phyloP scores from a whole-genome alignment of 2,888 invertebrate species.

The Rapana venosa region DNA sequence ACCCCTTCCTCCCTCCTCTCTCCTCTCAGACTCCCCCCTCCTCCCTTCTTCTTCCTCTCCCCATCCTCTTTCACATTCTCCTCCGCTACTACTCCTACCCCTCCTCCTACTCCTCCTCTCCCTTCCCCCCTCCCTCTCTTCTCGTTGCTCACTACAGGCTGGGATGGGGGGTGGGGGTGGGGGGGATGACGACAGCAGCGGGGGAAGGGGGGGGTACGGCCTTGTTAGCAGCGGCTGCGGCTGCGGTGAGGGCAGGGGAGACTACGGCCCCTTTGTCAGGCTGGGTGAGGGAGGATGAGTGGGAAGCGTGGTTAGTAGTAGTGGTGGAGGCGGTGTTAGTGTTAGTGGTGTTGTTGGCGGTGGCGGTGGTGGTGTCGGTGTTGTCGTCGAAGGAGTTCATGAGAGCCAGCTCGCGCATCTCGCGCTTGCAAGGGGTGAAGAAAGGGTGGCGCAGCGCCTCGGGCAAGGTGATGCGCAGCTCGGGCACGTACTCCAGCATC shows the following conservation, averaged over 20 bases:
- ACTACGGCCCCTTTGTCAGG: not conserved
- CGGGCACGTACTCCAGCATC: constrained; percentile 98
- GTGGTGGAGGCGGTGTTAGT: not conserved
- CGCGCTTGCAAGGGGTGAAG: constrained; percentile 80
- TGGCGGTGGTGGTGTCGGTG: not conserved
- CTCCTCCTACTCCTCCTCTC: not conserved
- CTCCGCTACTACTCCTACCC: not conserved
- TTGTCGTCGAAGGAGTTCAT: constrained; percentile 19
- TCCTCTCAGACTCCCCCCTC: not conserved
- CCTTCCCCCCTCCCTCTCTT: not conserved
- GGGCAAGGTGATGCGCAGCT: constrained; percentile 90
- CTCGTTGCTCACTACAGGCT: not conserved
- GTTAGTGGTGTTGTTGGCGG: not conserved
- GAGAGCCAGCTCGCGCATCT: constrained; percentile 39
- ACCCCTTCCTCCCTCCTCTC: not conserved
- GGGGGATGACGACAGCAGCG: too few relatives aligned
- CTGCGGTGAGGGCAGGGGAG: not conserved
- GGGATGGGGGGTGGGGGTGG: not conserved
- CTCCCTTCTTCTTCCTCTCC: not conserved
- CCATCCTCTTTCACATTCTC: not conserved
- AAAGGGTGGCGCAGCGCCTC: constrained; percentile 95
- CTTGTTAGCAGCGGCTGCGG: constrained; percentile 19
- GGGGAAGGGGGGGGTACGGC: not conserved
- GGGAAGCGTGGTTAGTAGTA: not conserved
- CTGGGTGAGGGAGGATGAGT: not conserved